Evolutionary conservation across 2,888 invertebrate species (phyloP).

Genomic region (Dromius quadrimaculatus): DNA sequence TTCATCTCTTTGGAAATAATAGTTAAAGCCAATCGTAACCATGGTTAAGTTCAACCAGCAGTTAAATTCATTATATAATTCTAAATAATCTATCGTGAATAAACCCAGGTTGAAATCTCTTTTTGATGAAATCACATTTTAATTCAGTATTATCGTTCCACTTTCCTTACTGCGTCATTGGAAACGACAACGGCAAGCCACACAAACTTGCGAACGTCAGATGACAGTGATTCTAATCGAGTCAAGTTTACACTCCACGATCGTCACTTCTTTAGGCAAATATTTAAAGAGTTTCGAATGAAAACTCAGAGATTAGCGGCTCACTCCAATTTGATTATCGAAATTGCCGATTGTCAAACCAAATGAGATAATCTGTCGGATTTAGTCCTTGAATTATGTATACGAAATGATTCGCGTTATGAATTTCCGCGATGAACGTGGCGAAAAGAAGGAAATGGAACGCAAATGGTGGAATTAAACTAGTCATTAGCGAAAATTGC

Average conservation of each 20-base stretch:
- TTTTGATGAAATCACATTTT: conserved; percentile 8
- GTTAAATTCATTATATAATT: no score
- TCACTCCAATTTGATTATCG: conserved; percentile 19
- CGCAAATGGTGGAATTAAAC: background rate
- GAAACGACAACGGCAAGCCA: background rate
- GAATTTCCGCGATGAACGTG: conserved; percentile 4
- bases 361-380: background rate
- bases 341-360: background rate
- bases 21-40: no score
- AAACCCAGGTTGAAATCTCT: background rate
- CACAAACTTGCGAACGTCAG: background rate
- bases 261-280: conserved; percentile 25
- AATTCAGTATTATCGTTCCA: conserved; percentile 27
- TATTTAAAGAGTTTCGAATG: conserved; percentile 34
- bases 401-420: conserved; percentile 8
- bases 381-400: conserved; percentile 23
- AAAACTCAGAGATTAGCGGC: conserved; percentile 19
- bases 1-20: no score
- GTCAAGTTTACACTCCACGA: conserved; percentile 22
- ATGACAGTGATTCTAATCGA: conserved; percentile 32
- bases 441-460: conserved; percentile 1
- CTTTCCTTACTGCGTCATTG: conserved; percentile 20
- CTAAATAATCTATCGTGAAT: no score
- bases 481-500: background rate
- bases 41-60: no score